Conservation (phyloP, 2,797 vertebrate species). For the Orientallactaga sibirica region DNA sequence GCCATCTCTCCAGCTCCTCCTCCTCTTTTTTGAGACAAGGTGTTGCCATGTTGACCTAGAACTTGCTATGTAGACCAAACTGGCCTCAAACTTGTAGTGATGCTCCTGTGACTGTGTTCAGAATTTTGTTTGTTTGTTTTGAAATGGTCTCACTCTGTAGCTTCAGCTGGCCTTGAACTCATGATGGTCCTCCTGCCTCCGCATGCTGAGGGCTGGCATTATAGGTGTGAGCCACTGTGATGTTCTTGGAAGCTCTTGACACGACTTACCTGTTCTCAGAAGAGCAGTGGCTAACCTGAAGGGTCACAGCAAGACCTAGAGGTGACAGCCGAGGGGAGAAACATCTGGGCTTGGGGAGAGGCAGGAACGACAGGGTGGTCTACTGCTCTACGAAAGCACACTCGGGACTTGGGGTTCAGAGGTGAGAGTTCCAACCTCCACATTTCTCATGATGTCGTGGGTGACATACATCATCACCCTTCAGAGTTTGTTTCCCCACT, state of each 20-base stretch:
- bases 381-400: background rate
- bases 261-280: background rate
- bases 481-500: background rate
- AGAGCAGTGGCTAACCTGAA: background rate
- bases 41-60: too few relatives aligned
- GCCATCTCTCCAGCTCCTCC: too few relatives aligned
- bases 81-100: too few relatives aligned
- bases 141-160: too few relatives aligned
- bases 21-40: too few relatives aligned
- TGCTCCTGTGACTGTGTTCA: too few relatives aligned
- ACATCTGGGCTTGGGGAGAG: background rate
- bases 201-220: too few relatives aligned
- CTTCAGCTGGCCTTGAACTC: too few relatives aligned
- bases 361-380: background rate
- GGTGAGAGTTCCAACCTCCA: background rate
- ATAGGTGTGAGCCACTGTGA: too few relatives aligned
- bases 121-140: too few relatives aligned
- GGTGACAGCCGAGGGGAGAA: background rate
- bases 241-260: background rate
- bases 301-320: background rate
- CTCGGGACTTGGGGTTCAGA: background rate
- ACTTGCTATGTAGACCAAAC: too few relatives aligned
- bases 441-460: background rate
- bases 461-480: background rate
- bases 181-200: too few relatives aligned